Conservation (phyloP, 1,140 invertebrate species). For the Meloidogyne floridensis region DNA sequence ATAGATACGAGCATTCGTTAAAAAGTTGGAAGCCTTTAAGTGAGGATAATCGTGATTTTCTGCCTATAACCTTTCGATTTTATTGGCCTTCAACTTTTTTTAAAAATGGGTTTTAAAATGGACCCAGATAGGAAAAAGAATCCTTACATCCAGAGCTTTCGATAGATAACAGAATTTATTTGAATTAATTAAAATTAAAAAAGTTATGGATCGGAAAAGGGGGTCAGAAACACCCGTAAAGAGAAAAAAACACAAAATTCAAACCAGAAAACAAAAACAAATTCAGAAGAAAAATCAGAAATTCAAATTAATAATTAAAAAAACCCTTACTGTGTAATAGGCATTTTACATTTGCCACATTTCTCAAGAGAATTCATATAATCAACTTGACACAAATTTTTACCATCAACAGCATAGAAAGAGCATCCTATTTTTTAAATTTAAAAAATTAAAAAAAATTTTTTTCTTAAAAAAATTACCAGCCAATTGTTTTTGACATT, state of each 20-base stretch:
- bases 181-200: no score
- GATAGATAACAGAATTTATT: no score
- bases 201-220: no score
- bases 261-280: not conserved
- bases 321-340: conserved; percentile 77
- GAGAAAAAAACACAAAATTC: not conserved
- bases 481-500: conserved; percentile 71
- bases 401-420: conserved; percentile 56
- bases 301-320: not conserved
- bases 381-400: conserved; percentile 57
- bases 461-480: conserved; percentile 17
- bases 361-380: conserved; percentile 48
- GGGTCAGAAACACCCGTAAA: not conserved
- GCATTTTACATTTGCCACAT: conserved; percentile 83
- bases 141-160: no score
- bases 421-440: conserved; percentile 39
- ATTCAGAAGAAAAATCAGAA: not conserved
- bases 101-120: no score
- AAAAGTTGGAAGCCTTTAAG: no score
- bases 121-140: no score
- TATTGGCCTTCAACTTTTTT: no score
- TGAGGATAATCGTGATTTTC: no score
- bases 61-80: no score
- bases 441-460: not conserved
- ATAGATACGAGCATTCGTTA: no score